A percentile compares a stretch with the other conserved stretches of the same genome.
Conservation (phyloP, 53 echinoderm and acorn worm genomes). For the Mesocentrotus franciscanus region DNA sequence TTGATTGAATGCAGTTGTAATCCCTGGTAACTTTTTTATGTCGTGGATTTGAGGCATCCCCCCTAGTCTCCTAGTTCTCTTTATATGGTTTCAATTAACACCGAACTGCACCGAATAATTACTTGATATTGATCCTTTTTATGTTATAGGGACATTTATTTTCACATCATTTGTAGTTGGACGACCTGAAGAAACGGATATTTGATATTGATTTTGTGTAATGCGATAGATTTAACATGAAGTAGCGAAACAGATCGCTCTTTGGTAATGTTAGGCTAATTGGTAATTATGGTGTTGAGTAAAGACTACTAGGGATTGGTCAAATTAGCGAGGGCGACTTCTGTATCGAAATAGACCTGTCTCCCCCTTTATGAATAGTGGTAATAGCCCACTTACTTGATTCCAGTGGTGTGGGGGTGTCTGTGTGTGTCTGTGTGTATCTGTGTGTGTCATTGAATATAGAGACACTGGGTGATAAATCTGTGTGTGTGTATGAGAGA, state of each 20-base stretch:
- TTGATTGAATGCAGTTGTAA: not conserved
- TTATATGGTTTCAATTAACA: not conserved
- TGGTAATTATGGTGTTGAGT: not conserved
- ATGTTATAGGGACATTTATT: not conserved
- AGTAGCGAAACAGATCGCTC: no score
- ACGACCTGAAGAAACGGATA: not conserved
- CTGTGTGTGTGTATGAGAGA: conserved; percentile 58
- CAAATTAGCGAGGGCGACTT: not conserved
- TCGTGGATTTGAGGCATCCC: no score
- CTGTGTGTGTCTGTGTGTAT: conserved; percentile 42
- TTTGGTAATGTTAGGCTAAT: not conserved
- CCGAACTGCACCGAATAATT: not conserved
- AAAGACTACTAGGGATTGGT: not conserved
- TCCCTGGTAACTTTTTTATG: no score
- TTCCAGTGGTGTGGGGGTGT: conserved; percentile 42
- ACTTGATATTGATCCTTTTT: not conserved
- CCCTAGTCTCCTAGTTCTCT: not conserved
- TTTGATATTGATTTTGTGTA: not conserved
- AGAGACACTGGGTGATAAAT: conserved; percentile 23
- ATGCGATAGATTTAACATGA: not conserved
- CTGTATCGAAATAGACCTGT: conserved; percentile 13
- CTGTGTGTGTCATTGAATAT: conserved; percentile 12
- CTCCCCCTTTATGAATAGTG: conserved; percentile 49
- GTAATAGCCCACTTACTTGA: conserved; percentile 47
- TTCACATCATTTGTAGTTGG: not conserved